Evolutionary conservation across 2,888 invertebrate species (phyloP), one percentile per base, ranked within the genome.

Genomic region (Eurytoma adleriae): DNA sequence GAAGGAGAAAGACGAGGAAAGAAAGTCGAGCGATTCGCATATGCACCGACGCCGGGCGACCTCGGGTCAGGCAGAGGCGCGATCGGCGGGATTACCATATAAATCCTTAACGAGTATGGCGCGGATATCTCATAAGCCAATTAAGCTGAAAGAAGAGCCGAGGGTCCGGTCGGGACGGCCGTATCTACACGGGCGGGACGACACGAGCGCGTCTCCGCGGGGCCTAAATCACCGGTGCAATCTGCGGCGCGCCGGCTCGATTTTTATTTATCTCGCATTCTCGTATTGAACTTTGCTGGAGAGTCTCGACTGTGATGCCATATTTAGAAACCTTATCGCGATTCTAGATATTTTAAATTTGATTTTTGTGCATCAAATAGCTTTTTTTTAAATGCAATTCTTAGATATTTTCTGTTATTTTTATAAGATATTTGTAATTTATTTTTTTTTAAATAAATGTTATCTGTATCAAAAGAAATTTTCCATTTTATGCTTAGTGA

Each of bases 91-190:
- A 77, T 77, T 77, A 77, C 69, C 77, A 77, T 77, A 77, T 64
- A 77, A 77, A 77, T 77, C 69, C 62, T 70, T 64, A 77, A 76
- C 69, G 62, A 62, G 62, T 69, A 69, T 52, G 30, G 14, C 16
- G 20, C 16, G 75, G 57, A 67, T 75, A 50, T 64, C 62, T 24
- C 54, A 14, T 54, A 61, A 56, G 76, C 61, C 61, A 76, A 69
- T 62, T 76, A 76, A 69, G 61, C 18, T 52, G 59, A 52, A 66
- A 66, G 57, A 66, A 56, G 54, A 20, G 64, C 64, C 64, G 56
- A 67, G 66, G 48, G 54, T 73, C 40, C 27, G 24, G 50, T 27
- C 13, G 64, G 48, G 48, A 16, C 59, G 18, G 7, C 16, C 59
- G 40, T n/a, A 30, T 40, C 5, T 12, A 27, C 4, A 13, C 4